Evolutionary conservation across 1,140 invertebrate genomes (phyloP), one percentile per base, ranked within the genome.

Genomic region (Pogonomyrmex californicus): DNA sequence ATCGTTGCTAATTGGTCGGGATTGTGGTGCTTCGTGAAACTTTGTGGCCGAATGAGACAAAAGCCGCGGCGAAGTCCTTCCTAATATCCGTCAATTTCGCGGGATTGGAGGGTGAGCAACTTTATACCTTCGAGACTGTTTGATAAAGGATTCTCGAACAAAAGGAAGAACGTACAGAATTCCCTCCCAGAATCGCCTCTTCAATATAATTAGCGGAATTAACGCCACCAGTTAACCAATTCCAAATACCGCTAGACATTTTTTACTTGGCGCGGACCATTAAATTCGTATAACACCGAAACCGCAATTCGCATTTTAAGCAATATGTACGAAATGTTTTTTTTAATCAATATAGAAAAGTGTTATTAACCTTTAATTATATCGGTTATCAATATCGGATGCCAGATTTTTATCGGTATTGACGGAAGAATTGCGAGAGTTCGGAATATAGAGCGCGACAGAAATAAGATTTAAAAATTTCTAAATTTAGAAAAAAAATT

Each of bases 1-100:
- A 87, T 88, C 66, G 62, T 82, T 62, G 85, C 85, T 88, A 88
- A 88, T 88, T 88, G 87, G 85, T 79, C 62, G 65, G 65, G 76
- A 86, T 86, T 86, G 85, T 62, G 62, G 77, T 66, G 63, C 63
- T 82, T 86, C 77, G 76, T 17, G 68, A 83, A 83, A 83, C 79
- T 83, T 83, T 75, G 62, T 81, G 85, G 38, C 85, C 65, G 54
- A 86, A 51, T 54, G 77, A 82, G 85, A 86, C 85, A 86, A 86
- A 86, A 86, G 85, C 85, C 65, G 23, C 44, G 82, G 23, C 58
- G 83, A 47, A 77, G 49, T 81, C 83, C 83, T 86, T 47, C 62
- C 76, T 86, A 86, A 86, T 86, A 66, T 86, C 33, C 49, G 38
- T 12, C 63, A 86, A 81, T 81, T 81, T 49, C 49, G 60, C 12